These are phyloP conservation scores for Pandemis corylana DNA, from an alignment of 2,888 invertebrate genomes.

Conservation along the genomic window DNA sequence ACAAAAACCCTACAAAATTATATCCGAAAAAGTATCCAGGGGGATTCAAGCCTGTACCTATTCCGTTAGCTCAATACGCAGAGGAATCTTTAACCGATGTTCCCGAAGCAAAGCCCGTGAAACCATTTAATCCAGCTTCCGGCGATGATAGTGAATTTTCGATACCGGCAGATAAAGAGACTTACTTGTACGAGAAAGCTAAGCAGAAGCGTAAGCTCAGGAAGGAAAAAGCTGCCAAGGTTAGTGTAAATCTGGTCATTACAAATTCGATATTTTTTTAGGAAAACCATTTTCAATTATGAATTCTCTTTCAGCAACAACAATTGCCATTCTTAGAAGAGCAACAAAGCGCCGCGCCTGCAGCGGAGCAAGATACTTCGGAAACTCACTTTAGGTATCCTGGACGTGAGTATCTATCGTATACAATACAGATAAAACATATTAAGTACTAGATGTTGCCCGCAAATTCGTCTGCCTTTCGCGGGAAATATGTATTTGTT, in stretches of 20 bases:
- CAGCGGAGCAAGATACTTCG: constrained; percentile 70
- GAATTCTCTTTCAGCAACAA: constrained; percentile 53
- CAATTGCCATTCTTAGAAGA: constrained; percentile 48
- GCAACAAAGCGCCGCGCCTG: constrained; percentile 53
- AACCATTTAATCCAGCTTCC: constrained; percentile 67
- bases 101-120: constrained; percentile 76
- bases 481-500: too few relatives aligned
- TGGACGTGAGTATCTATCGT: constrained; percentile 63
- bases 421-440: neutral
- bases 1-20: constrained; percentile 78
- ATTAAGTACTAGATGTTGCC: too few relatives aligned
- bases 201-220: constrained; percentile 80
- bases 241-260: constrained; percentile 44
- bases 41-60: constrained; percentile 76
- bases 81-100: constrained; percentile 63
- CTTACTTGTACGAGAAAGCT: constrained; percentile 77
- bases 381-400: constrained; percentile 72
- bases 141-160: constrained; percentile 60
- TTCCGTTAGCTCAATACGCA: constrained; percentile 69
- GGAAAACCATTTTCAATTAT: neutral
- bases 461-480: too few relatives aligned
- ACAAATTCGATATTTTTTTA: neutral
- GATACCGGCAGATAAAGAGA: constrained; percentile 63
- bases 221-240: constrained; percentile 58
- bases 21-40: constrained; percentile 86